Evolutionary conservation across 2,888 invertebrate genomes (phyloP).

Genomic region (Meta bourneti): DNA sequence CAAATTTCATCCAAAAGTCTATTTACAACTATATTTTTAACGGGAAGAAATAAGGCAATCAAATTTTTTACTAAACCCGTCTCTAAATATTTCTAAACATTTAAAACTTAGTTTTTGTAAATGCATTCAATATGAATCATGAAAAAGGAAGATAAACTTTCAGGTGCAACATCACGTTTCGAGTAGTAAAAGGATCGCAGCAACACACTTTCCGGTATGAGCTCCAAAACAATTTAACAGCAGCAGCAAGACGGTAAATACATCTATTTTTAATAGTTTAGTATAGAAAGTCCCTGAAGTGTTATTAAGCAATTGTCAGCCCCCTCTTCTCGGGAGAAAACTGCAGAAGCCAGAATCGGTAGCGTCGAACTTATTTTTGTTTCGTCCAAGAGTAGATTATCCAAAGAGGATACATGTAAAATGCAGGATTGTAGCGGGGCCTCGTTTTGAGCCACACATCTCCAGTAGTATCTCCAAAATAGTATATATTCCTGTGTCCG

Average conservation of each 20-base stretch:
- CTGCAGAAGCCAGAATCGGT: slow-evolving; percentile 52
- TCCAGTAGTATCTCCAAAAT: slow-evolving; percentile 63
- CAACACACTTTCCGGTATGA: not conserved
- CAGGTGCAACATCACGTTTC: too few species aligned
- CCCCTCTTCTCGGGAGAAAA: slow-evolving; percentile 31
- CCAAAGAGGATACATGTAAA: slow-evolving; percentile 33
- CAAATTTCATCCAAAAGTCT: too few species aligned
- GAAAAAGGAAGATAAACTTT: too few species aligned
- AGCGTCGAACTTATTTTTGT: slow-evolving; percentile 4
- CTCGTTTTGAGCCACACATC: slow-evolving; percentile 4
- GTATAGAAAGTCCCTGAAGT: slow-evolving; percentile 75
- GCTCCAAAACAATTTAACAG: slow-evolving; percentile 9
- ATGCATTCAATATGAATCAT: too few species aligned
- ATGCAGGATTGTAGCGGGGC: slow-evolving; percentile 44
- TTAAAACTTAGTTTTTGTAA: too few species aligned
- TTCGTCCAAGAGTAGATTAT: slow-evolving; percentile 9
- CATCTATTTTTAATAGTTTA: slow-evolving; percentile 42
- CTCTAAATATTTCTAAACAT: too few species aligned
- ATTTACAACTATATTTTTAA: too few species aligned
- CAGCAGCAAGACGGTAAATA: slow-evolving; percentile 33
- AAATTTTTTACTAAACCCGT: too few species aligned
- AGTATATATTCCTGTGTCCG: slow-evolving; percentile 46
- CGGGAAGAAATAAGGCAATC: too few species aligned
- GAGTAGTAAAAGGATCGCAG: not conserved
- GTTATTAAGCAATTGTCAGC: slow-evolving; percentile 65